Evolutionary conservation across 2,888 invertebrate species (phyloP).

Genomic region (Craniophora ligustri): DNA sequence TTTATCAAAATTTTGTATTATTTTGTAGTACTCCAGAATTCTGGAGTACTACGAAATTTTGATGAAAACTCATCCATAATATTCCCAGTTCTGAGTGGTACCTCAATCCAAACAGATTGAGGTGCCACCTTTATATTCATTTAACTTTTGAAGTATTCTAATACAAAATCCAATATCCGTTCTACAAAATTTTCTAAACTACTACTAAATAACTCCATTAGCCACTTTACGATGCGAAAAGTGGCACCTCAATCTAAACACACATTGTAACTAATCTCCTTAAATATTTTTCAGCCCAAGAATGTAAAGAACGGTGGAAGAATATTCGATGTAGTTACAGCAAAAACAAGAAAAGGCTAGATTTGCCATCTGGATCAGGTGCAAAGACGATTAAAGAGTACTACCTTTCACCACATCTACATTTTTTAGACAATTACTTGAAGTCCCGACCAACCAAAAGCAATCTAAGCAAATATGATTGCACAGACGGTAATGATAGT

Average conservation of each 20-base stretch:
- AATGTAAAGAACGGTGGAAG: slow-evolving; percentile 38
- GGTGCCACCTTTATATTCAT: background rate
- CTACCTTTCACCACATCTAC: slow-evolving; percentile 27
- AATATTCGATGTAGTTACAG: slow-evolving; percentile 31
- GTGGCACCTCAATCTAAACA: slow-evolving; percentile 18
- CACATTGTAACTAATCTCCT: slow-evolving; percentile 17
- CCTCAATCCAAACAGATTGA: background rate
- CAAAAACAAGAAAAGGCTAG: slow-evolving; percentile 26
- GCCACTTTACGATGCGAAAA: slow-evolving; percentile 13
- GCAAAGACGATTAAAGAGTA: slow-evolving; percentile 30
- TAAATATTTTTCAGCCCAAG: slow-evolving; percentile 32
- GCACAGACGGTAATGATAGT: slow-evolving; percentile 26
- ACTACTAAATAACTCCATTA: slow-evolving; percentile 10
- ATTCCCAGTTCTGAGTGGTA: background rate
- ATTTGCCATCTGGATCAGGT: slow-evolving; percentile 26
- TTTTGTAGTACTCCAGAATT: background rate
- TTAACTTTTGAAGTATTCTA: background rate
- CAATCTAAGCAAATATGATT: slow-evolving; percentile 26
- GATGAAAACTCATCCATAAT: slow-evolving; percentile 14
- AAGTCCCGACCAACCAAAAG: slow-evolving; percentile 39
- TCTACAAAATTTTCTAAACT: slow-evolving; percentile 11
- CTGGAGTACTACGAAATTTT: slow-evolving; percentile 3
- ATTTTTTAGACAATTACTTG: slow-evolving; percentile 34
- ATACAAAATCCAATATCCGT: slow-evolving; percentile 8
- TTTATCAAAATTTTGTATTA: slow-evolving; percentile 4